Evolutionary conservation across 2,888 invertebrate species (phyloP), one percentile per base, ranked within the genome.

Genomic region (Athripsodes cinereus): DNA sequence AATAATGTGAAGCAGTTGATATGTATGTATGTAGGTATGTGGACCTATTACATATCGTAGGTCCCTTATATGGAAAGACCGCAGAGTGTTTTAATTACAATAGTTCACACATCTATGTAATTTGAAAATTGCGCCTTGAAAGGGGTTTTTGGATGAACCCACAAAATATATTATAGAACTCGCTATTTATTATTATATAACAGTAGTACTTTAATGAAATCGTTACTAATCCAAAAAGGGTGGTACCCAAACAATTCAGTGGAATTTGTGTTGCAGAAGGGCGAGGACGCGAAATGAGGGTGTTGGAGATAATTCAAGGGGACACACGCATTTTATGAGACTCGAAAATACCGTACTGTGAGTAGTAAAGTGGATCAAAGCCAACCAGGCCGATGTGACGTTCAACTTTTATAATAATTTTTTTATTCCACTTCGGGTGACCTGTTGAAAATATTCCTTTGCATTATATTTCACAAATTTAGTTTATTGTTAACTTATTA

Each of bases 161-260:
- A 16, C 40, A 40, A 40, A 40, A 40, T 13, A 40, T 40, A 40
- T n/a, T n/a, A n/a, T 16, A 13, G 13, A 40, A 13, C 40, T n/a
- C 13, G 40, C 8, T 26, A 26, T 26, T 26, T 26, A 26, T 6
- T 26, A 26, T 26, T 26, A 26, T 3, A 26, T 26, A 26, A 26
- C 26, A 26, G 26, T 26, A 47, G 62, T 53, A 51, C 54, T 62
- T 60, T 60, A 62, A 62, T 62, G 62, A 60, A 62, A 62, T 58
- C 60, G 58, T 58, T 55, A 58, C 58, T 57, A 60, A 62, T 62
- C 62, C 58, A 53, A 55, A 44, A 53, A 21, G 54, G 55, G 54
- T 51, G 52, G 54, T 31, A 48, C 35, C 53, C 26, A 48, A 8
- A 2, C 26, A 44, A 19, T 18, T 49, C 55, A 10, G 22, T 20